Evolutionary conservation across 2,888 invertebrate species (phyloP).

Genomic region (Rhagonycha lutea): DNA sequence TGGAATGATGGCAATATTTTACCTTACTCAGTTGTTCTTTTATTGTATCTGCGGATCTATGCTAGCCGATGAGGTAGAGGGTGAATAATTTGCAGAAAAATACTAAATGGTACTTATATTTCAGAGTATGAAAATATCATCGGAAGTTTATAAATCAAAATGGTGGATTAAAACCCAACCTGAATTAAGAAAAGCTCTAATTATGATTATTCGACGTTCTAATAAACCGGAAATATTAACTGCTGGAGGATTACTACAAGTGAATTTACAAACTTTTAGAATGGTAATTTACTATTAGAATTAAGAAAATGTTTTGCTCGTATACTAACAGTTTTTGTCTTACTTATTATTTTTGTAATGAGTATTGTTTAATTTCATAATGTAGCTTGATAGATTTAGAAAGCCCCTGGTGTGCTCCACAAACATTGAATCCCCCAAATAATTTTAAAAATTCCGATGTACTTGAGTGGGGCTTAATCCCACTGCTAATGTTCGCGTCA

Average conservation of each 20-base stretch:
- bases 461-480: too few relatives aligned
- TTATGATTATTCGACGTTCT: neutral
- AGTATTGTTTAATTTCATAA: too few relatives aligned
- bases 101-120: neutral
- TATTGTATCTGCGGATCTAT: neutral
- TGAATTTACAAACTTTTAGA: slow-evolving; percentile 2
- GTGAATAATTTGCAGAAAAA: neutral
- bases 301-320: too few relatives aligned
- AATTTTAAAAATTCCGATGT: too few relatives aligned
- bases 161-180: neutral
- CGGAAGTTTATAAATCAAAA: neutral
- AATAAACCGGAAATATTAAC: neutral
- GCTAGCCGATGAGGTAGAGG: neutral
- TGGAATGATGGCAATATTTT: neutral
- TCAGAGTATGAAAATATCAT: neutral
- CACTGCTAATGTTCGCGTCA: too few relatives aligned
- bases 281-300: neutral
- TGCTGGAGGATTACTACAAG: neutral
- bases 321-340: too few relatives aligned
- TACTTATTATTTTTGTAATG: too few relatives aligned
- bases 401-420: too few relatives aligned
- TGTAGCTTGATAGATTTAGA: too few relatives aligned
- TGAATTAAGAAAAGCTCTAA: neutral
- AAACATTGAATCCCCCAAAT: too few relatives aligned
- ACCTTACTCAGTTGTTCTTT: neutral